These are phyloP conservation scores for Dendropsophus ebraccatus DNA, from an alignment of 2,113 vertebrate genomes.

Conservation along the genomic window DNA sequence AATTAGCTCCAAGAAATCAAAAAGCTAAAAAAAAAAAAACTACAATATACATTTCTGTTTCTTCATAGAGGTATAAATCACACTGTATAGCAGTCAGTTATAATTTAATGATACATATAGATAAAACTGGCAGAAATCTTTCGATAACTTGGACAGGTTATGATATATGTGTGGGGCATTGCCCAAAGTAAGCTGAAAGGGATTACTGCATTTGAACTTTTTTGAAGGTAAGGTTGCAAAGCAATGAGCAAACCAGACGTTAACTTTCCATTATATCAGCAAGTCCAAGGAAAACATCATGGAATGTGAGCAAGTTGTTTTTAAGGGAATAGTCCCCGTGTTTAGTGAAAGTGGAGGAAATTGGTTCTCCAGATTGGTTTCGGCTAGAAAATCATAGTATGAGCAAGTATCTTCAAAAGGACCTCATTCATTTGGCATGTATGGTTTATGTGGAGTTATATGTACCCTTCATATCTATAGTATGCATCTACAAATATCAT, in stretches of 20 bases:
- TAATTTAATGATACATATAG: neutral
- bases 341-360: slow-evolving; percentile 34
- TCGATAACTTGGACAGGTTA: neutral
- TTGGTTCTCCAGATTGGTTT: slow-evolving; percentile 45
- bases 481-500: neutral
- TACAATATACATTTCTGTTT: neutral
- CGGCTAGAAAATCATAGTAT: neutral
- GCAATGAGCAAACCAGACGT: slow-evolving; percentile 49
- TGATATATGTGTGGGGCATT: slow-evolving; percentile 5
- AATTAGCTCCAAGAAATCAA: neutral
- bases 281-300: slow-evolving; percentile 56
- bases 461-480: neutral
- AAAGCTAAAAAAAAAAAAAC: neutral
- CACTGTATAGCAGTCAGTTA: neutral
- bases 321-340: slow-evolving; percentile 24
- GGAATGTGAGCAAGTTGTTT: slow-evolving; percentile 54
- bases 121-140: slow-evolving; percentile 11
- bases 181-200: neutral
- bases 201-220: neutral
- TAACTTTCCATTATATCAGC: slow-evolving; percentile 31
- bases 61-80: neutral
- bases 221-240: neutral
- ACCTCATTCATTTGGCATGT: neutral
- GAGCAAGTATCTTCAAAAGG: neutral
- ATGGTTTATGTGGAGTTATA: neutral